Conservation (phyloP, 2,888 invertebrate species). For the Morpho helenor region DNA sequence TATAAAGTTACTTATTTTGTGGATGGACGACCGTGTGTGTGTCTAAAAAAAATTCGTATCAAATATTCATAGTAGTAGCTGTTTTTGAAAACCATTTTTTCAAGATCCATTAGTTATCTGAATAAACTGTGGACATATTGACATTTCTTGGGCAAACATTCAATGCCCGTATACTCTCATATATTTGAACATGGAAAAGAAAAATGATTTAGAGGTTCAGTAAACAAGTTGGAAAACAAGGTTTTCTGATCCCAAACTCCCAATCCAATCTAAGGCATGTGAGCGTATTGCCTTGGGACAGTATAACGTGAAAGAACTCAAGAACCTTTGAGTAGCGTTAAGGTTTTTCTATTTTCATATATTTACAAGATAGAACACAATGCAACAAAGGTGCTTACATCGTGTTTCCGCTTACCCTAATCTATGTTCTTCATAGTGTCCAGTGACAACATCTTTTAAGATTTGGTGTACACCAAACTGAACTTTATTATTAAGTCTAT, state of each 20-base stretch:
- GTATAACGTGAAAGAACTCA: slow-evolving; percentile 25
- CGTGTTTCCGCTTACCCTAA: slow-evolving; percentile 50
- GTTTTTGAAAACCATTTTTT: too few species aligned
- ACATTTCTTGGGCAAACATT: too few species aligned
- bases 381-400: slow-evolving; percentile 45
- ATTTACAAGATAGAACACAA: slow-evolving; percentile 34
- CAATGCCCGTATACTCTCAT: too few species aligned
- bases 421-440: slow-evolving; percentile 50
- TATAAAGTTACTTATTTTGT: too few species aligned
- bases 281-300: slow-evolving; percentile 33
- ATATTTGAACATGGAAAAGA: slow-evolving; percentile 2
- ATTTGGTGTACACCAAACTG: slow-evolving; percentile 34
- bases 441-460: slow-evolving; percentile 17
- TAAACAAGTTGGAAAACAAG: slow-evolving; percentile 29
- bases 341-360: slow-evolving; percentile 28
- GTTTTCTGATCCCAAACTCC: slow-evolving; percentile 40
- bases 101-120: too few species aligned
- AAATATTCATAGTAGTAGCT: too few species aligned
- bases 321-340: slow-evolving; percentile 38
- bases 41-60: too few species aligned
- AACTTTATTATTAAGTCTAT: slow-evolving; percentile 29
- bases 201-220: slow-evolving; percentile 14
- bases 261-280: slow-evolving; percentile 41
- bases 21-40: too few species aligned
- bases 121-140: too few species aligned